A percentile compares a stretch with the other conserved stretches of the same genome.
Conservation (phyloP, 23 tunicate genomes). For the Halocynthia aurantium region DNA sequence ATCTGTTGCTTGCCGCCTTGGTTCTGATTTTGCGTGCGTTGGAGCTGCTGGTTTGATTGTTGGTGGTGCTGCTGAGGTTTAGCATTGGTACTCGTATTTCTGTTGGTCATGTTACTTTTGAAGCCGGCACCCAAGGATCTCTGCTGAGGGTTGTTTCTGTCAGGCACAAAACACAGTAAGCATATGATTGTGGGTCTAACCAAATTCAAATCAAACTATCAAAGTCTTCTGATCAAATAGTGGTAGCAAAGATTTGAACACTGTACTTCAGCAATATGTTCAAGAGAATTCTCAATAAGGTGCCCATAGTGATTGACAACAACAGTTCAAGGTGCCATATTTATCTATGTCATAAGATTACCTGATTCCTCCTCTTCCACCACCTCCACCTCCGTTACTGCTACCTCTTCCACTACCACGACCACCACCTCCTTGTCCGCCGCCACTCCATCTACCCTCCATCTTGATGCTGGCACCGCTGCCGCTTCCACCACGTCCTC, state of each 20-base stretch:
- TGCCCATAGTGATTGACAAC: too few species aligned
- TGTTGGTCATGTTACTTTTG: background rate
- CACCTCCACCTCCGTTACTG: background rate
- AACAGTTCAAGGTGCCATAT: too few species aligned
- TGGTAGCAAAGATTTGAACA: too few species aligned
- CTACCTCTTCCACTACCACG: background rate
- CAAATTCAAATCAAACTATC: too few species aligned
- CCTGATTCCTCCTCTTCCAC: slow-evolving; percentile 14
- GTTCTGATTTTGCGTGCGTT: background rate
- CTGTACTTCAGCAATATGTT: too few species aligned
- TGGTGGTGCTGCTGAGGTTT: background rate
- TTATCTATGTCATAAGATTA: background rate
- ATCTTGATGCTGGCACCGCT: background rate
- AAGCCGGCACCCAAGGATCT: slow-evolving; percentile 14
- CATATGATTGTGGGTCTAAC: too few species aligned
- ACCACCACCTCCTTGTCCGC: slow-evolving; percentile 24
- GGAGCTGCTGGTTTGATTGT: background rate
- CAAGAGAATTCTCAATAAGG: too few species aligned
- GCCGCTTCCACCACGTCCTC: background rate
- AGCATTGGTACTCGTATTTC: too few species aligned
- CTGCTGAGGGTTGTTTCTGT: slow-evolving; percentile 1
- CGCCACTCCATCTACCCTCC: background rate
- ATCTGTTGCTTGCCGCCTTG: too few species aligned
- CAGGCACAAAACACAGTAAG: too few species aligned
- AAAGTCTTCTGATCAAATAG: too few species aligned